These are phyloP conservation scores for Boleophthalmus pectinirostris DNA, from an alignment of 2,113 vertebrate genomes.

Conservation along the genomic window DNA sequence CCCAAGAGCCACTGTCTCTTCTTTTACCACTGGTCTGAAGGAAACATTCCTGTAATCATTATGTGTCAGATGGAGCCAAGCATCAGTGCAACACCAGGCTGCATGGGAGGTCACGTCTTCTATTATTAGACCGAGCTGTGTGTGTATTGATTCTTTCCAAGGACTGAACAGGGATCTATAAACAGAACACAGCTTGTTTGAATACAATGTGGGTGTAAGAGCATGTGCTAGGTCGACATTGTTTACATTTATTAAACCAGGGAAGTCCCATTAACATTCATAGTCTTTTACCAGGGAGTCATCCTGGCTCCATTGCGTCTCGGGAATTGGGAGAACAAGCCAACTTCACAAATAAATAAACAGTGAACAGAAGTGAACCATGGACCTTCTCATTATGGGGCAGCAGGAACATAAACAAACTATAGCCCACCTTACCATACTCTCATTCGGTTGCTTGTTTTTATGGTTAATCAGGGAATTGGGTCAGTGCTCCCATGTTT, in stretches of 20 bases:
- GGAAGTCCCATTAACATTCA: background rate
- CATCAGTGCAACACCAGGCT: slow-evolving; percentile 17
- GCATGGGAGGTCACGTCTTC: slow-evolving; percentile 8
- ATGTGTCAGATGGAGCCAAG: slow-evolving; percentile 22
- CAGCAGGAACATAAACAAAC: too few relatives aligned
- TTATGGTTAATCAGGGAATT: too few relatives aligned
- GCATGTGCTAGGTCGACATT: background rate
- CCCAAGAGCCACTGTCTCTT: slow-evolving; percentile 13
- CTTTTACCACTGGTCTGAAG: background rate
- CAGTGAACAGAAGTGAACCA: too few relatives aligned
- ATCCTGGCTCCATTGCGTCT: too few relatives aligned
- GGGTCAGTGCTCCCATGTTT: too few relatives aligned
- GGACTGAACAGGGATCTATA: slow-evolving; percentile 31
- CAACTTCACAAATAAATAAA: too few relatives aligned
- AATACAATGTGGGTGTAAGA: background rate
- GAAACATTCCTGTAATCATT: slow-evolving; percentile 17
- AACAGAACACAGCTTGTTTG: slow-evolving; percentile 19
- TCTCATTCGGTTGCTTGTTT: too few relatives aligned
- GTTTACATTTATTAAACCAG: background rate
- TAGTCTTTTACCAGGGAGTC: too few relatives aligned
- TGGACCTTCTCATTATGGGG: too few relatives aligned
- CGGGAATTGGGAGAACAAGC: too few relatives aligned
- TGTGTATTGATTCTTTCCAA: slow-evolving; percentile 46
- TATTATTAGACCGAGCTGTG: slow-evolving; percentile 19
- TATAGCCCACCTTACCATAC: too few relatives aligned